These are phyloP conservation scores for Mormyrops boulengeri DNA, from an alignment of 2,797 vertebrate genomes.

Conservation along the genomic window DNA sequence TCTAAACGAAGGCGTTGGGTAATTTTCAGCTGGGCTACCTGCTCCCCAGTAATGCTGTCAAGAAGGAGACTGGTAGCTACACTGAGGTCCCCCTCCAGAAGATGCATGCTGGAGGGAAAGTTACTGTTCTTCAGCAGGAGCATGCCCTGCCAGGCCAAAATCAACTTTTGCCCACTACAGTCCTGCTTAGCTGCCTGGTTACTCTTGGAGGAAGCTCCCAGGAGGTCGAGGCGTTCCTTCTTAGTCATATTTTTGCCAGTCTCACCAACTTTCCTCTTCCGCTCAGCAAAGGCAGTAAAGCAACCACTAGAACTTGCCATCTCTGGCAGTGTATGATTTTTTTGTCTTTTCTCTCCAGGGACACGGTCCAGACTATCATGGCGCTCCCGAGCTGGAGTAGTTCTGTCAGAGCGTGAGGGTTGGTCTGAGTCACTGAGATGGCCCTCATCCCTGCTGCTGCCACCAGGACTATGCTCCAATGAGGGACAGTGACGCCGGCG, in stretches of 20 bases:
- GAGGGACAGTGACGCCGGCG: constrained; percentile 76
- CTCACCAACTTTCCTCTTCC: constrained; percentile 68
- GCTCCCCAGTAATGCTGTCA: constrained; percentile 78
- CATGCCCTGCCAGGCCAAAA: constrained; percentile 94
- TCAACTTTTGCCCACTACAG: constrained; percentile 65
- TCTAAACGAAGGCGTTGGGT: constrained; percentile 95
- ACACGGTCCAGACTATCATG: constrained; percentile 74
- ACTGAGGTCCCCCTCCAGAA: constrained; percentile 85
- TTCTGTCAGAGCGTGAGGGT: constrained; percentile 69
- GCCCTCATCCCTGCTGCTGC: constrained; percentile 78
- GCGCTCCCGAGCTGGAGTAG: constrained; percentile 73
- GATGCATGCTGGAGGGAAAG: constrained; percentile 97
- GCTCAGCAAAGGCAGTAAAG: constrained; percentile 37
- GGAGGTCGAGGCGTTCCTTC: constrained; percentile 63
- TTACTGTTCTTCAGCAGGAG: constrained; percentile 96
- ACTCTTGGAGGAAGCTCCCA: constrained; percentile 47
- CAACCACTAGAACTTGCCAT: constrained; percentile 5
- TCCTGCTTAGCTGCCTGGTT: constrained; percentile 57
- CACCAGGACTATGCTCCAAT: constrained; percentile 79
- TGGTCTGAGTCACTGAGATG: constrained; percentile 86
- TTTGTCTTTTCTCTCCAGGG: constrained; percentile 66
- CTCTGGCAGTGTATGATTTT: constrained; percentile 49
- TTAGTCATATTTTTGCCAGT: constrained; percentile 72
- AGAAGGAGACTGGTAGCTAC: constrained; percentile 86
- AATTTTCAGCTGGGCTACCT: constrained; percentile 93